phyloP scores from a whole-genome alignment of 2,113 vertebrate genomes.

The Malurus alboscapulatus region DNA sequence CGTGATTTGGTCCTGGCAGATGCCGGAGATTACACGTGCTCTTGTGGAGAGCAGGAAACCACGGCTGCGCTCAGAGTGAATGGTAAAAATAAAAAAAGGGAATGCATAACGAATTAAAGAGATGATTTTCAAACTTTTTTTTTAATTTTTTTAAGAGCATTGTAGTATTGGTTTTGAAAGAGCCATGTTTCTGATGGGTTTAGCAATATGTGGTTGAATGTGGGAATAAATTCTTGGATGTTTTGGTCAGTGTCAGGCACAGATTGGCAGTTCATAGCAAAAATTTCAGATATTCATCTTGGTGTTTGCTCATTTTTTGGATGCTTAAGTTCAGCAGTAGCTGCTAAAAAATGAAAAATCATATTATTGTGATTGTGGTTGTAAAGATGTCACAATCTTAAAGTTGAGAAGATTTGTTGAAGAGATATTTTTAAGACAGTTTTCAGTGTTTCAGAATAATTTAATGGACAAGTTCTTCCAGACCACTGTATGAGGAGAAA shows the following conservation, averaged over 20 bases:
- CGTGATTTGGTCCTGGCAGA: conserved; percentile 69
- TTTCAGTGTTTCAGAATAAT: background rate
- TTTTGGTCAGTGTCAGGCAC: background rate
- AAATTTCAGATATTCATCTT: background rate
- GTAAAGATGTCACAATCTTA: background rate
- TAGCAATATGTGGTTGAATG: background rate
- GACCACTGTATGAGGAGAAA: background rate
- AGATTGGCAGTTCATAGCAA: background rate
- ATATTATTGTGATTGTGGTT: background rate
- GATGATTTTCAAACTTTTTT: background rate
- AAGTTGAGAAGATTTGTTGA: background rate
- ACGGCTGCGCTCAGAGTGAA: conserved; percentile 73
- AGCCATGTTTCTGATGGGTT: background rate
- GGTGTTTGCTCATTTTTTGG: background rate
- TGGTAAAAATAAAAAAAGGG: conserved; percentile 69
- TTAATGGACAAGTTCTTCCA: background rate
- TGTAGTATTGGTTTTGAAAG: background rate
- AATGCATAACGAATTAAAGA: fast-evolving
- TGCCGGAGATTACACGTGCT: conserved; percentile 80
- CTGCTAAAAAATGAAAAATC: background rate
- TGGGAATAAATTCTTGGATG: background rate
- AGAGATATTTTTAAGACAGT: background rate
- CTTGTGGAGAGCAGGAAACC: conserved; percentile 80
- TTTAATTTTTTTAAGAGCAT: background rate
- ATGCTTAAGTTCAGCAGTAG: background rate